Evolutionary conservation across 2,113 vertebrate species (phyloP), one percentile per base, ranked within the genome.

Genomic region (Etheostoma spectabile): DNA sequence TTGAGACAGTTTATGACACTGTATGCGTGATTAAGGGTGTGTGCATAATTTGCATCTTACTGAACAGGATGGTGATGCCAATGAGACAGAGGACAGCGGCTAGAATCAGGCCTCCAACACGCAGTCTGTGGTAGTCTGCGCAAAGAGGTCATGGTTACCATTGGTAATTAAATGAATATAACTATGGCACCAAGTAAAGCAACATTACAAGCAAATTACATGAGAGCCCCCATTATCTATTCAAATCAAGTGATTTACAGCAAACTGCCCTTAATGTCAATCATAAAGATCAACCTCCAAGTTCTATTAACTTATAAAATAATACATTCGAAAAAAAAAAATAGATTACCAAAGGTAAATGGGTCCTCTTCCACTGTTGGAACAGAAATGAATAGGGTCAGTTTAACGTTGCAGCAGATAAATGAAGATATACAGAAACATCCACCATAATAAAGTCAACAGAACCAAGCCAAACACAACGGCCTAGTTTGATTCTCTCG

Each of bases 51-150:
- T 72, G 22, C 18, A 74, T 95, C 97, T 97, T 91, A 98, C 97
- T 98, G 84, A 98, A 0, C 24, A 97, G 93, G 74, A 97, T 94
- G 27, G 95, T 95, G 86, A 98, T 95, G 78, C 97, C 97, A 1
- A 96, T 77, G 48, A 96, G 93, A 75, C 96, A 97, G 74, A 97
- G 93, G 18, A 97, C 77, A 0, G 91, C 96, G 1, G 97, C 96
- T 4, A 96, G 91, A 64, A 96, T 94, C 87, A 98, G 92, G 5
- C 97, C 97, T 1, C 96, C 95, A 0, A 97, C 89, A 61, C 94
- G 95, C 68, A 98, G 96, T 27, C 90, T 91, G 57, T 96, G 13
- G 91, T 96, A 97, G 80, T 98, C 97, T 98, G 82, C 49, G 86
- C 0, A 80, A n/a, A 79, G 48, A 82, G 3, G 35, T 51, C 48